Percentiles rank a stretch among this genome's conserved stretches.
phyloP scores from a whole-genome alignment of 2,888 invertebrate genomes.

The Ormia ochracea region DNA sequence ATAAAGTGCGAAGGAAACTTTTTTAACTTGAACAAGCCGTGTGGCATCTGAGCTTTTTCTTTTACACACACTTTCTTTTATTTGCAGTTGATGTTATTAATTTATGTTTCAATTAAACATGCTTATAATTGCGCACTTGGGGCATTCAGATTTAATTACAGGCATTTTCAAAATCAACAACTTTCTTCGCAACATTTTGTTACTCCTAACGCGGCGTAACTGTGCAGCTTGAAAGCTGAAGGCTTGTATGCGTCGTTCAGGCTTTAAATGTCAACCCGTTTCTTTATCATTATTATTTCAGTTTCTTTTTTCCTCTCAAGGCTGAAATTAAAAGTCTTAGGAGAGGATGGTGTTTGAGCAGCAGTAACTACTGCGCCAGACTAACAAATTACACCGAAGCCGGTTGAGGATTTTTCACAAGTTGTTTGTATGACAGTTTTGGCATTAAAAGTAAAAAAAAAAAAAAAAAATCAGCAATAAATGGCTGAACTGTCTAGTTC shows the following conservation, averaged over 20 bases:
- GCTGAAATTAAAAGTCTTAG: constrained; percentile 31
- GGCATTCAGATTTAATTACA: constrained; percentile 15
- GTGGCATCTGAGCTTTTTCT: not conserved
- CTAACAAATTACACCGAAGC: constrained; percentile 1
- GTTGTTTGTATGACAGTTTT: not conserved
- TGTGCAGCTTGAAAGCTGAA: not conserved
- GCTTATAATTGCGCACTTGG: not conserved
- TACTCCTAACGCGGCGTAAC: constrained; percentile 15
- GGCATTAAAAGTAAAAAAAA: too few species aligned
- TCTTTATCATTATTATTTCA: not conserved
- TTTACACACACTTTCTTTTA: not conserved
- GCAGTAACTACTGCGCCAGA: constrained; percentile 32
- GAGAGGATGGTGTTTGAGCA: constrained; percentile 1
- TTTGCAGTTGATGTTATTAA: not conserved
- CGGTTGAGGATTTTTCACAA: constrained; percentile 2
- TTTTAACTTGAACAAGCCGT: not conserved
- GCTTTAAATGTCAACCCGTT: constrained; percentile 42
- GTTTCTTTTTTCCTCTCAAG: constrained; percentile 8
- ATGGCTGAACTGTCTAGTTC: constrained; percentile 3
- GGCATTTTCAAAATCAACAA: constrained; percentile 32
- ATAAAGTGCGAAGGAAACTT: too few species aligned
- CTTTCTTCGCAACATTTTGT: constrained; percentile 31
- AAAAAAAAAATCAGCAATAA: not conserved
- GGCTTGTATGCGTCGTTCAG: not conserved
- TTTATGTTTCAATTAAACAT: constrained; percentile 6